These are phyloP conservation scores for Halcyon chelicuti DNA, from an alignment of 2,797 vertebrate species.

Conservation along the genomic window DNA sequence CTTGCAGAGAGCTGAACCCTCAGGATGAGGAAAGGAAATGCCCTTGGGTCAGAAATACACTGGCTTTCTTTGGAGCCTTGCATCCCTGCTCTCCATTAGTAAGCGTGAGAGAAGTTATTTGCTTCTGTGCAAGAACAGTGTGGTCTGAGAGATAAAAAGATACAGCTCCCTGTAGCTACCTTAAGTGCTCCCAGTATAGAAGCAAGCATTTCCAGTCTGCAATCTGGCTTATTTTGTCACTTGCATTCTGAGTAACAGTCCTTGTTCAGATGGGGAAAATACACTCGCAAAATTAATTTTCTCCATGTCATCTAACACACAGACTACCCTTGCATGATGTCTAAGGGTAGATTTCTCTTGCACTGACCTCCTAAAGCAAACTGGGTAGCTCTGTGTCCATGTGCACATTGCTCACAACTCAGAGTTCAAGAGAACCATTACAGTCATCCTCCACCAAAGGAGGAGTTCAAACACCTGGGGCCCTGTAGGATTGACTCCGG, in stretches of 20 bases:
- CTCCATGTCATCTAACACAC: not conserved
- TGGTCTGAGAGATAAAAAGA: not conserved
- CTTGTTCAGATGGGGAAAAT: not conserved
- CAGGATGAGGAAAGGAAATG: not conserved
- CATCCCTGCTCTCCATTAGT: not conserved
- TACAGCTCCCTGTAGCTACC: accelerated
- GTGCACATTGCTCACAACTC: accelerated
- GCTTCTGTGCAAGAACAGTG: not conserved
- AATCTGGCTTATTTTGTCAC: not conserved
- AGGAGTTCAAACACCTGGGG: not conserved
- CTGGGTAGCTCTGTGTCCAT: not conserved
- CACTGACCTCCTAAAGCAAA: not conserved
- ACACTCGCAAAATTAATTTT: not conserved
- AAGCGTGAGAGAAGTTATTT: not conserved
- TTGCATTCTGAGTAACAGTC: not conserved
- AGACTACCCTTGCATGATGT: not conserved
- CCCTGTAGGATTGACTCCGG: not conserved
- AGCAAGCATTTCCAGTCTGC: not conserved
- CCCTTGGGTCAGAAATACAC: not conserved
- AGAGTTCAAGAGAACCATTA: not conserved
- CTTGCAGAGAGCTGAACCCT: not conserved
- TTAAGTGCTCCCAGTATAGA: not conserved
- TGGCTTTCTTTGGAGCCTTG: not conserved
- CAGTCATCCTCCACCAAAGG: not conserved
- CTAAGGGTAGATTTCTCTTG: not conserved